Evolutionary conservation across 2,797 vertebrate species (phyloP).

Genomic region (Synanceia verrucosa): DNA sequence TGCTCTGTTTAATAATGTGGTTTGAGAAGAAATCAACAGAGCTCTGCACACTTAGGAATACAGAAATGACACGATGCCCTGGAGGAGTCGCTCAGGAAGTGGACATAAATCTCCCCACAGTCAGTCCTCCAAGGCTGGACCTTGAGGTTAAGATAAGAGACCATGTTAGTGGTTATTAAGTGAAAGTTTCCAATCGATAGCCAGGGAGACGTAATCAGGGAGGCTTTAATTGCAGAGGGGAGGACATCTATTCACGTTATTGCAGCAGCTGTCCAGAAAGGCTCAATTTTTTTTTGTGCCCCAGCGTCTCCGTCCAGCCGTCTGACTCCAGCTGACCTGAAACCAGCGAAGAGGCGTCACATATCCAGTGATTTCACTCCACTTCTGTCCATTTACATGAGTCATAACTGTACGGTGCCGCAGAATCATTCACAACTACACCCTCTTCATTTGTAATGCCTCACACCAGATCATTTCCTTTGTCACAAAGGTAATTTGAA

Average conservation of each 20-base stretch:
- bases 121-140: conserved; percentile 72
- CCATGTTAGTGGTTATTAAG: conserved; percentile 85
- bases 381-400: conserved; percentile 42
- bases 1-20: conserved; percentile 64
- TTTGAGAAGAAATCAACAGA: conserved; percentile 63
- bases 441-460: no score
- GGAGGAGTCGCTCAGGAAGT: conserved; percentile 70
- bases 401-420: conserved; percentile 37
- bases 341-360: conserved; percentile 42
- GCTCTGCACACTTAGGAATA: conserved; percentile 73
- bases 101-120: conserved; percentile 78
- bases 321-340: conserved; percentile 57
- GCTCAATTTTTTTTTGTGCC: conserved; percentile 77
- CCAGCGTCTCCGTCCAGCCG: conserved; percentile 50
- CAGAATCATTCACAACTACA: no score
- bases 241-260: conserved; percentile 85
- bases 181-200: conserved; percentile 86
- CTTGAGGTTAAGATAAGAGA: conserved; percentile 85
- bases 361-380: conserved; percentile 60
- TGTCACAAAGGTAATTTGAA: conserved; percentile 22
- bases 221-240: conserved; percentile 85
- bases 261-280: conserved; percentile 79
- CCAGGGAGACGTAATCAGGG: conserved; percentile 83
- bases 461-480: neutral
- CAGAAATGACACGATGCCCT: conserved; percentile 81